Conservation (phyloP, 2,113 vertebrate genomes). For the Talpa occidentalis region DNA sequence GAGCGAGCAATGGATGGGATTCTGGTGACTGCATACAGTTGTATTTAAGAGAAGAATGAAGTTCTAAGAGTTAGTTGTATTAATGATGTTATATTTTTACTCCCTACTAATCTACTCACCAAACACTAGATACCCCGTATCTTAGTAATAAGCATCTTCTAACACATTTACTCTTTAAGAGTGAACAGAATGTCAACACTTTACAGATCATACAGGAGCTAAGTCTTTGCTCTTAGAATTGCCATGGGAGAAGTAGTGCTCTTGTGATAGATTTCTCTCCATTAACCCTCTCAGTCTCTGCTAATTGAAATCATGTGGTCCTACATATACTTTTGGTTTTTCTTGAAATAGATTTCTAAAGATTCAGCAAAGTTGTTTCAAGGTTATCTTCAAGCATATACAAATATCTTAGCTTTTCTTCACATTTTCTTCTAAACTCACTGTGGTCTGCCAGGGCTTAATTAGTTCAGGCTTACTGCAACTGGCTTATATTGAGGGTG, state of each 20-base stretch:
- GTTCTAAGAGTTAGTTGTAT: neutral
- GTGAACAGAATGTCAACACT: neutral
- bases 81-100: constrained; percentile 25
- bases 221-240: neutral
- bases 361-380: constrained; percentile 23
- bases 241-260: neutral
- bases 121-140: neutral
- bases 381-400: constrained; percentile 50
- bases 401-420: neutral
- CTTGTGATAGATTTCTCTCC: neutral
- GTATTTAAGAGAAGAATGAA: neutral
- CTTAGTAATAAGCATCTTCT: neutral
- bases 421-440: constrained; percentile 22
- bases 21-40: neutral
- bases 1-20: neutral
- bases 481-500: constrained; percentile 25
- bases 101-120: neutral
- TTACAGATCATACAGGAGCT: neutral
- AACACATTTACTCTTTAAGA: neutral
- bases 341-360: constrained; percentile 41
- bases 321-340: neutral
- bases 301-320: constrained; percentile 43
- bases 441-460: neutral
- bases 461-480: constrained; percentile 59
- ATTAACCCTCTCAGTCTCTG: neutral